Evolutionary conservation across 2,888 invertebrate species (phyloP), one percentile per base, ranked within the genome.

Genomic region (Amphiduros pacificus): DNA sequence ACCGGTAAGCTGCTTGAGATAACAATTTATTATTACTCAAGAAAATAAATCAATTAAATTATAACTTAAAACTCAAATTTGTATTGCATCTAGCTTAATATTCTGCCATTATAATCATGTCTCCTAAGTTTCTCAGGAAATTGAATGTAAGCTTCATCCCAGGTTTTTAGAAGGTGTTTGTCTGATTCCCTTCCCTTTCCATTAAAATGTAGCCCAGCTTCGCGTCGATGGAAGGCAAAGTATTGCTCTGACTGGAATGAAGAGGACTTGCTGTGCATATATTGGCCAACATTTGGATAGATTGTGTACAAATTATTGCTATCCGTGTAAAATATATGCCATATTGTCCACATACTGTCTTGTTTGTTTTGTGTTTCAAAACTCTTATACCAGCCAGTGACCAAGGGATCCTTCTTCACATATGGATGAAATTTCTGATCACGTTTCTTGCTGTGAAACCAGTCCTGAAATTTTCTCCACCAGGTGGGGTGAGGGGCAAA

Each of bases 381-480:
- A 2, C 2, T 22, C 32, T 54, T 54, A n/a, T 54, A 54, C 54
- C 54, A 54, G 5, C 31, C 17, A 5, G 54, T 54, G n/a, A 17
- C 4, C 6, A 22, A 24, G 11, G 31, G 22, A 3, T 29, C 54
- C 5, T 4, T 32, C 11, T n/a, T n/a, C 1, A 32, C 32, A 26
- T 54, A 54, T 2, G 54, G 54, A 31, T 54, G 31, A 24, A 31
- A 54, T 20, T n/a, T 31, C n/a, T 2, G 9, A 32, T 31, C 20
- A 11, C 20, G n/a, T n/a, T 17, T 14, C 17, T 17, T 22, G 14
- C 20, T n/a, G 31, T 54, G 54, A 20, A 20, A 54, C 54, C 54
- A 54, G 54, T 54, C 54, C 22, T 54, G 54, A 22, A 54, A 54
- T 6, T 17, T n/a, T 22, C 54, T 9, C 54, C 54, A 54, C 5